Conservation (phyloP, 2,888 invertebrate genomes). For the Papilio demoleus region DNA sequence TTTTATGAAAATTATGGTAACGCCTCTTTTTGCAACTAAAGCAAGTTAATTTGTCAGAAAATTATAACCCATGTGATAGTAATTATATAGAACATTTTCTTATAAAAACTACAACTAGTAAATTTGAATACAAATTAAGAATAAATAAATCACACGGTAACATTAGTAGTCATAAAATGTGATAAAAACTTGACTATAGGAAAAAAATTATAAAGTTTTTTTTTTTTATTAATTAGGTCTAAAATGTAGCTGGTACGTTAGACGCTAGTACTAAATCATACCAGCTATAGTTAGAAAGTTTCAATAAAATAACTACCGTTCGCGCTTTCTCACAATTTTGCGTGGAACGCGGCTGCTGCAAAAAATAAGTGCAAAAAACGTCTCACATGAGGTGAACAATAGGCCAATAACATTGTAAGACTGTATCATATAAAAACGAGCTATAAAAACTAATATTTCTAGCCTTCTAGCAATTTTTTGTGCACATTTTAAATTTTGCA, state of each 20-base stretch:
- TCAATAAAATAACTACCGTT: slow-evolving; percentile 57
- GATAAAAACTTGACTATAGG: not conserved
- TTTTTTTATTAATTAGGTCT: not conserved
- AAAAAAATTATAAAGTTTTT: not conserved
- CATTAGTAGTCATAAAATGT: not conserved
- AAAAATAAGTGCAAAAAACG: slow-evolving; percentile 41
- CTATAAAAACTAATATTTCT: too few species aligned
- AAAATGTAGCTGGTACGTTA: not conserved
- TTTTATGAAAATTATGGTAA: slow-evolving; percentile 12
- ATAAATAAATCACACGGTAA: not conserved
- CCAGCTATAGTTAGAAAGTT: slow-evolving; percentile 59
- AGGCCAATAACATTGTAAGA: slow-evolving; percentile 47
- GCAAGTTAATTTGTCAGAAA: not conserved
- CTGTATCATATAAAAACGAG: slow-evolving; percentile 1
- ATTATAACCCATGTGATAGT: not conserved
- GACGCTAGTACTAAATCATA: slow-evolving; percentile 50
- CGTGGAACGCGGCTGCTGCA: slow-evolving; percentile 52
- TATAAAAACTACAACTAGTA: not conserved
- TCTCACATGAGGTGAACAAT: slow-evolving; percentile 49
- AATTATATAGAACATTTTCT: slow-evolving; percentile 11
- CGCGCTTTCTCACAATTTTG: slow-evolving; percentile 64
- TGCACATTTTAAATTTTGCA: not conserved
- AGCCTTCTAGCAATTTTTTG: not conserved
- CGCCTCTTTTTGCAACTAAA: not conserved
- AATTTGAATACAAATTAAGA: not conserved